A percentile compares a stretch with the other conserved stretches of the same genome.
Evolutionary conservation across 2,113 vertebrate genomes (phyloP).

Genomic region (Pachypanchax playfairii): DNA sequence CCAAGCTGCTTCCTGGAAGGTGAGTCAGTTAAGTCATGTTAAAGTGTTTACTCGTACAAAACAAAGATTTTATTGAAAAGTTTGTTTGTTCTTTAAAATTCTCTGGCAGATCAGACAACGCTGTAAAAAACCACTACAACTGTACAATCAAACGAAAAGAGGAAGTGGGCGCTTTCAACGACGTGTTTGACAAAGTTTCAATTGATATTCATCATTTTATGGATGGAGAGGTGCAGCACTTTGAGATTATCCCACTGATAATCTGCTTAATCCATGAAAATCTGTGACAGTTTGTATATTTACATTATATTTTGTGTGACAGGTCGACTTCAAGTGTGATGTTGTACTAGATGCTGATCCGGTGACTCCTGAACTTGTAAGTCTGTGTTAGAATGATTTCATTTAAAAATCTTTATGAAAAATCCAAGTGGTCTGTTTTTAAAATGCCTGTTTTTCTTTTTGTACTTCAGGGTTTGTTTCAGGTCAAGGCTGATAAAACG

Average conservation of each 20-base stretch:
- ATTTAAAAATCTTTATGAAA: neutral
- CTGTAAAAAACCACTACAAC: slow-evolving; percentile 96
- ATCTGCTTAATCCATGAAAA: neutral
- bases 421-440: neutral
- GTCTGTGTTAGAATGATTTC: slow-evolving; percentile 1
- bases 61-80: too few relatives aligned
- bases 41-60: too few relatives aligned
- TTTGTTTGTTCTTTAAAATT: neutral
- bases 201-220: slow-evolving; percentile 74
- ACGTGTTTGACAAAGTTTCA: slow-evolving; percentile 70
- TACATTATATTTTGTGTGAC: slow-evolving; percentile 23
- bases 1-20: slow-evolving; percentile 94
- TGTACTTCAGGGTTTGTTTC: neutral
- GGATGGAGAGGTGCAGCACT: slow-evolving; percentile 75
- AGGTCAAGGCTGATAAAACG: slow-evolving; percentile 27
- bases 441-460: slow-evolving; percentile 1
- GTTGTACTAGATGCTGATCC: slow-evolving; percentile 72
- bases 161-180: slow-evolving; percentile 81
- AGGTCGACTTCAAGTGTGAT: slow-evolving; percentile 74
- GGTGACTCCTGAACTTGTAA: slow-evolving; percentile 56
- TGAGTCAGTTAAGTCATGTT: slow-evolving; percentile 34
- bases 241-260: too few relatives aligned
- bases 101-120: slow-evolving; percentile 85
- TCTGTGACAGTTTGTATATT: neutral
- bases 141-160: slow-evolving; percentile 87